phyloP scores from a whole-genome alignment of 2,888 invertebrate genomes.

The Lottia scabra region DNA sequence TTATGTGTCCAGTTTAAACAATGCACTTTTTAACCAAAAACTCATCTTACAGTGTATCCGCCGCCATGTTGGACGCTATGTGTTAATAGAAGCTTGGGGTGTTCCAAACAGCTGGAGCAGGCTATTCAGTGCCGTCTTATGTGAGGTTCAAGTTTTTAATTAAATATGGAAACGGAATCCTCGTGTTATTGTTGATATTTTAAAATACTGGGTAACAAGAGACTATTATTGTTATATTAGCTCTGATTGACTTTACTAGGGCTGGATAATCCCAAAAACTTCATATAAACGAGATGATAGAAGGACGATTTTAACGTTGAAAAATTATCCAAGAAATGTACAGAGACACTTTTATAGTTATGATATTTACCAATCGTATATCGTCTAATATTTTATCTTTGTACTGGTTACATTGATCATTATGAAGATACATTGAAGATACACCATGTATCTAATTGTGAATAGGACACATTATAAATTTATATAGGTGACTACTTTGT shows the following conservation, averaged over 20 bases:
- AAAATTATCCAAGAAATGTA: too few relatives aligned
- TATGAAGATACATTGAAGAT: too few relatives aligned
- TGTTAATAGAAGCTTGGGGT: slow-evolving; percentile 72
- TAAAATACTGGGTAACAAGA: neutral
- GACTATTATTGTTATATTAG: neutral
- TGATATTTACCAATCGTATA: too few relatives aligned
- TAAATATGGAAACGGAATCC: slow-evolving; percentile 7
- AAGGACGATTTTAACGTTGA: too few relatives aligned
- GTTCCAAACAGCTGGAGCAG: slow-evolving; percentile 70
- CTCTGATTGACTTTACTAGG: neutral
- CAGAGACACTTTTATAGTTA: too few relatives aligned
- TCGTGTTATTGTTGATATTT: neutral
- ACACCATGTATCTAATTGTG: too few relatives aligned
- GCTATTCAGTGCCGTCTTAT: slow-evolving; percentile 72
- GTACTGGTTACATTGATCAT: too few relatives aligned
- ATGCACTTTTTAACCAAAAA: slow-evolving; percentile 70
- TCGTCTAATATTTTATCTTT: too few relatives aligned
- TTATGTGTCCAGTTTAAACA: slow-evolving; percentile 70
- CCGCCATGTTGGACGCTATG: slow-evolving; percentile 69
- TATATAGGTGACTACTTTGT: too few relatives aligned
- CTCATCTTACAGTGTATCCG: slow-evolving; percentile 71
- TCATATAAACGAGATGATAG: neutral
- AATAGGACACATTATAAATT: too few relatives aligned
- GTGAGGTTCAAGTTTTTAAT: slow-evolving; percentile 71
- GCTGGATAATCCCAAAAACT: neutral